Percentiles rank a stretch among this genome's conserved stretches.
These are phyloP conservation scores for Philotrypesis tridentata DNA, from an alignment of 1,140 invertebrate genomes.

Conservation along the genomic window DNA sequence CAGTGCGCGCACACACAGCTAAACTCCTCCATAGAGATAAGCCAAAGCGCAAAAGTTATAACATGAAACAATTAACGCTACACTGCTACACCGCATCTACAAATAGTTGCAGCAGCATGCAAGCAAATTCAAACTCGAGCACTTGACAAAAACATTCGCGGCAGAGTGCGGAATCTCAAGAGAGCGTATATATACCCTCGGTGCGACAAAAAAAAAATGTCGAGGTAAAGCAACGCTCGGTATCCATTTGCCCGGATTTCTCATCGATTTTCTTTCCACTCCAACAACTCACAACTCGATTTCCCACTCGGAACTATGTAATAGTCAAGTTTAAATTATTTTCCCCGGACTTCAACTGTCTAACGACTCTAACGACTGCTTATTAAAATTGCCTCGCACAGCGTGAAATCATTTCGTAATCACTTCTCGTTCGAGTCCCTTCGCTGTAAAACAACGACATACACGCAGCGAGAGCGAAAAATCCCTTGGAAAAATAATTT, in stretches of 20 bases:
- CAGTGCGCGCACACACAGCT: too few species aligned
- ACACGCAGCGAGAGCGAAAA: neutral
- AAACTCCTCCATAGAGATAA: too few species aligned
- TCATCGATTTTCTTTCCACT: neutral
- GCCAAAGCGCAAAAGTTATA: too few species aligned
- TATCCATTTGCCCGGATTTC: constrained; percentile 7
- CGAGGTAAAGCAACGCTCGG: neutral
- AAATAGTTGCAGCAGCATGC: neutral
- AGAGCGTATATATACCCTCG: neutral
- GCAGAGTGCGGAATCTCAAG: constrained; percentile 2
- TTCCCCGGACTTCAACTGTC: neutral
- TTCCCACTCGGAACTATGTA: too few species aligned
- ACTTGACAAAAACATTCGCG: neutral
- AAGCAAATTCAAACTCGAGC: neutral
- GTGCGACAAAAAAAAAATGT: neutral
- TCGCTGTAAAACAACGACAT: neutral
- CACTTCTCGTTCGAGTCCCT: neutral
- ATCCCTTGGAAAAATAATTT: too few species aligned
- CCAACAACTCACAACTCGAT: neutral
- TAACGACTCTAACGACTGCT: neutral
- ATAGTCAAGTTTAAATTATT: neutral
- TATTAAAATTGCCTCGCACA: neutral
- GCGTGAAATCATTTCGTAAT: neutral
- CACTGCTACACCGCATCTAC: neutral
- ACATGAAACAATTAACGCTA: neutral